These are phyloP conservation scores for Tachuris rubrigastra DNA, from an alignment of 2,113 vertebrate species.

Conservation along the genomic window DNA sequence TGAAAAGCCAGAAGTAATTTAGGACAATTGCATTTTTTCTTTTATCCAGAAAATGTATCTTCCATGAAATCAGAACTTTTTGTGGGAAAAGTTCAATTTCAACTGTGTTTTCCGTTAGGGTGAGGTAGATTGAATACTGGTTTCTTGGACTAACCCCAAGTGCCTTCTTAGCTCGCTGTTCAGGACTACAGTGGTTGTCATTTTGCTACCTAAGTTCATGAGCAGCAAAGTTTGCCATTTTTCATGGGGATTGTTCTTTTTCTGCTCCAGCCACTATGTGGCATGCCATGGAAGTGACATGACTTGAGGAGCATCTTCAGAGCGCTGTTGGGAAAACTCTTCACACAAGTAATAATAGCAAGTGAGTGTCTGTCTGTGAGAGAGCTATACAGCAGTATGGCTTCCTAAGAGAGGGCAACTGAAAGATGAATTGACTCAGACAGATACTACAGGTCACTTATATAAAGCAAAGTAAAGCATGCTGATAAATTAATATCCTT, in stretches of 20 bases:
- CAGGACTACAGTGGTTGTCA: neutral
- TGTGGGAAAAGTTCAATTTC: neutral
- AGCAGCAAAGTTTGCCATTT: neutral
- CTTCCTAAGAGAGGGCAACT: neutral
- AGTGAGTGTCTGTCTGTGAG: neutral
- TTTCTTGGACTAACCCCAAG: neutral
- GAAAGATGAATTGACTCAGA: neutral
- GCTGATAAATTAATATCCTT: neutral
- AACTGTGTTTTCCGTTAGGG: neutral
- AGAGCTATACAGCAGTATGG: neutral
- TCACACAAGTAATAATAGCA: neutral
- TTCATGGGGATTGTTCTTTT: neutral
- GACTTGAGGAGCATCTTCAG: neutral
- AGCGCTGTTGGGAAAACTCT: neutral
- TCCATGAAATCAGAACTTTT: neutral
- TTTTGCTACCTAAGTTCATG: neutral
- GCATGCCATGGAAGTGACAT: neutral
- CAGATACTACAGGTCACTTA: neutral
- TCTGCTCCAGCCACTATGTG: neutral
- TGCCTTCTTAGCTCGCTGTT: neutral
- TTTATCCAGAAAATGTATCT: neutral
- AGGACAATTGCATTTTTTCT: neutral
- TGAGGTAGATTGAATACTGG: neutral
- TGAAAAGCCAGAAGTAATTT: neutral
- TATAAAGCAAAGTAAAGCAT: neutral